These are phyloP conservation scores for Mechanitis messenoides DNA, from an alignment of 2,888 invertebrate species.

Conservation along the genomic window DNA sequence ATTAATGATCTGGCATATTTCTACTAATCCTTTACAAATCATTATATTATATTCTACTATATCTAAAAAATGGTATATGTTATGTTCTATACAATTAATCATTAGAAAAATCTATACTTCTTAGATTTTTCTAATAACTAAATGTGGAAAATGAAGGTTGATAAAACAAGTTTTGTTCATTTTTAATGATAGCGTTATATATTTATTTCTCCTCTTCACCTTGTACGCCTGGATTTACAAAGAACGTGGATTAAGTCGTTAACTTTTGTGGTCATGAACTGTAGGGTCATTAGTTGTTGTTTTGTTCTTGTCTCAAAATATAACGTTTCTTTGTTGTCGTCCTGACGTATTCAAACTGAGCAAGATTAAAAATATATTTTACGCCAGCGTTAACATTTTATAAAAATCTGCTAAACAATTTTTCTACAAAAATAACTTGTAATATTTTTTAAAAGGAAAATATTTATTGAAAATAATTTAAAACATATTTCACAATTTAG, in stretches of 20 bases:
- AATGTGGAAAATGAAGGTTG: too few species aligned
- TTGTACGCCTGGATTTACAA: slow-evolving; percentile 26
- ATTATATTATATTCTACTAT: too few species aligned
- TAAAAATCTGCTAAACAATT: slow-evolving; percentile 5
- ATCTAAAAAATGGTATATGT: too few species aligned
- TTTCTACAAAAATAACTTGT: slow-evolving; percentile 8
- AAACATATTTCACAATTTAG: not conserved
- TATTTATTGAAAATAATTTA: not conserved
- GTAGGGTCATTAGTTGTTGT: slow-evolving; percentile 26
- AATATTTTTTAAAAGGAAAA: not conserved
- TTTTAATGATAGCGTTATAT: slow-evolving; percentile 7
- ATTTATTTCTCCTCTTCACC: slow-evolving; percentile 4
- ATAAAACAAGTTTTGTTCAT: not conserved
- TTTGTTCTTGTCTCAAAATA: slow-evolving; percentile 25
- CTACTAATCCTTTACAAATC: too few species aligned
- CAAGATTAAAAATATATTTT: slow-evolving; percentile 1
- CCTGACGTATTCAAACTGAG: slow-evolving; percentile 5
- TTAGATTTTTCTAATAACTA: too few species aligned
- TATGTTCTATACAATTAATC: too few species aligned
- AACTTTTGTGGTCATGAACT: slow-evolving; percentile 34
- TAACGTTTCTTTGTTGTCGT: slow-evolving; percentile 18
- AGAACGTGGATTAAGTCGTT: slow-evolving; percentile 60
- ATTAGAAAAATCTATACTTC: too few species aligned
- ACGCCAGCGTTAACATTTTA: slow-evolving; percentile 3
- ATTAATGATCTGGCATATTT: not conserved